Conservation (phyloP, 2,888 invertebrate genomes). For the Morpho helenor region DNA sequence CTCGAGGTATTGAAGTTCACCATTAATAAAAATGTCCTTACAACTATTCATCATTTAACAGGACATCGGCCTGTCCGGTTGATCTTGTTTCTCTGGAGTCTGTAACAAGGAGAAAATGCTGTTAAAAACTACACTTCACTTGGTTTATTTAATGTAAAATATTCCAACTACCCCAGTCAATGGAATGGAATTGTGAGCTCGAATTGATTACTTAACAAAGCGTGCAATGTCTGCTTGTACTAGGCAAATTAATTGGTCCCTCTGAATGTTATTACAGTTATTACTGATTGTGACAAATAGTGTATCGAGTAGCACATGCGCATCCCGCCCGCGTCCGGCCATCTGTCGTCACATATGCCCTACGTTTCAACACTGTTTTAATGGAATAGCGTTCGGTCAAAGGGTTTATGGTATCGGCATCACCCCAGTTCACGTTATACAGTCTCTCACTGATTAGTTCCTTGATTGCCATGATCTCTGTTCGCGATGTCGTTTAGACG, state of each 20-base stretch:
- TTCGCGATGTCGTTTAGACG: slow-evolving; percentile 21
- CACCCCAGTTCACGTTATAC: slow-evolving; percentile 41
- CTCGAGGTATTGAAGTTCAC: slow-evolving; percentile 66
- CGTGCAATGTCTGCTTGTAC: slow-evolving; percentile 18
- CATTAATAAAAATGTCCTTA: slow-evolving; percentile 60
- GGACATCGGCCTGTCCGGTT: slow-evolving; percentile 78
- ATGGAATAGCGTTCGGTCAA: slow-evolving; percentile 69
- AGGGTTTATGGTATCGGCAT: slow-evolving; percentile 46
- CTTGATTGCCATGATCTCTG: slow-evolving; percentile 3
- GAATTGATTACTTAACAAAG: slow-evolving; percentile 11
- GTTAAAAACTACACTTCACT: slow-evolving; percentile 31
- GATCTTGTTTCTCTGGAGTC: slow-evolving; percentile 82
- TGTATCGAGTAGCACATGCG: slow-evolving; percentile 60
- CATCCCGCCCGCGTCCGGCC: slow-evolving; percentile 67
- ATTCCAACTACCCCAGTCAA: too few relatives aligned
- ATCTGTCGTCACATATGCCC: slow-evolving; percentile 75
- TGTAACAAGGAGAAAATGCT: slow-evolving; percentile 73
- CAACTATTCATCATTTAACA: slow-evolving; percentile 57
- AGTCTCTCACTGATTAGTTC: slow-evolving; percentile 2
- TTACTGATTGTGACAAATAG: slow-evolving; percentile 64
- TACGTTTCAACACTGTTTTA: slow-evolving; percentile 68
- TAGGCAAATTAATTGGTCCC: slow-evolving; percentile 20
- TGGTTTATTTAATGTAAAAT: too few relatives aligned
- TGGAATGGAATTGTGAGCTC: neutral
- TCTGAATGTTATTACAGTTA: slow-evolving; percentile 38